A percentile compares a stretch with the other conserved stretches of the same genome.
These are phyloP conservation scores for Calameuta filiformis DNA, from an alignment of 2,888 invertebrate species.

Conservation along the genomic window DNA sequence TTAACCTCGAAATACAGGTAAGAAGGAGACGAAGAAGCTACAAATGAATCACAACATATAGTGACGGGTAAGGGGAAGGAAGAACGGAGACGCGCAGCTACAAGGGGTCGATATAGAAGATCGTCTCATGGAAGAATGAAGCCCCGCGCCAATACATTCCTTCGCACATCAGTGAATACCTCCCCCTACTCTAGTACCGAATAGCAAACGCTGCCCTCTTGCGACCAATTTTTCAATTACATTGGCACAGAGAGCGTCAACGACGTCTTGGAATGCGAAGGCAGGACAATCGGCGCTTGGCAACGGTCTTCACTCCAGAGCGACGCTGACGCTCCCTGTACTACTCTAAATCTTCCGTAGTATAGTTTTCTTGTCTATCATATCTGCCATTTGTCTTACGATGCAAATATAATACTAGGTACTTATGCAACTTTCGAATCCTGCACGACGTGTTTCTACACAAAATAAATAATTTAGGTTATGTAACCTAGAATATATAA, in stretches of 20 bases:
- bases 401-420: background rate
- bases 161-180: background rate
- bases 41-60: background rate
- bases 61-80: background rate
- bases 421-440: no score
- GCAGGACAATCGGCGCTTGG: background rate
- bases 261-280: background rate
- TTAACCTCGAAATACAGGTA: no score
- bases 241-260: background rate
- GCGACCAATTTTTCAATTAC: background rate
- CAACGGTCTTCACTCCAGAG: no score
- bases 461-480: no score
- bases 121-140: background rate
- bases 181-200: background rate
- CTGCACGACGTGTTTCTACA: no score
- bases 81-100: background rate
- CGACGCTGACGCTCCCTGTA: no score
- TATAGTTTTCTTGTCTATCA: no score
- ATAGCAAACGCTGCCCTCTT: background rate
- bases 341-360: no score
- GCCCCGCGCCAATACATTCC: background rate
- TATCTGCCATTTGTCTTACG: background rate
- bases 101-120: background rate
- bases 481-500: no score
- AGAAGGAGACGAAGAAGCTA: background rate